Conservation (phyloP, 2,113 vertebrate species). For the Nyctibius bracteatus region DNA sequence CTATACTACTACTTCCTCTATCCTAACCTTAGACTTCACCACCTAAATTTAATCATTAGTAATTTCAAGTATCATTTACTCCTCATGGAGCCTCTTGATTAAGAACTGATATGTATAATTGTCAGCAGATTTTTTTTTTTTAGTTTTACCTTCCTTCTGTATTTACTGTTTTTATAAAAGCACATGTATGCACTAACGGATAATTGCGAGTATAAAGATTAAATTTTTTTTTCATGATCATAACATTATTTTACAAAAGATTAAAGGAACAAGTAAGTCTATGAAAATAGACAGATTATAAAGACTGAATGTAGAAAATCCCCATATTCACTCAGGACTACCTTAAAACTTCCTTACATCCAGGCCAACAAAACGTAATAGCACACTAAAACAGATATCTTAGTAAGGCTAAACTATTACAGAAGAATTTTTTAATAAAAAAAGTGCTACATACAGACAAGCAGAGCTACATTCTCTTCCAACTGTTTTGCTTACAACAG, state of each 20-base stretch:
- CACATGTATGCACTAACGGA: too few species aligned
- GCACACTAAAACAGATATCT: neutral
- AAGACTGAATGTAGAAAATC: neutral
- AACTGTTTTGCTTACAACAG: neutral
- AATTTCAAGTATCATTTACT: neutral
- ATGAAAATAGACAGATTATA: neutral
- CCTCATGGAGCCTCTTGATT: neutral
- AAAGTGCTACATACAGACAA: neutral
- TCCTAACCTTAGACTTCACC: neutral
- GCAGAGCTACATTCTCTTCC: neutral
- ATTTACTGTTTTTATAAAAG: neutral
- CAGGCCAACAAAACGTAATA: neutral
- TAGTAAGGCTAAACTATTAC: neutral
- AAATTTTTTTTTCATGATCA: neutral
- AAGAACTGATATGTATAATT: neutral
- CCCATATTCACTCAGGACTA: neutral
- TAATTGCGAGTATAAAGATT: neutral
- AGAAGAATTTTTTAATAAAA: neutral
- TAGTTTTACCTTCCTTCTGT: neutral
- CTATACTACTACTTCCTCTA: neutral
- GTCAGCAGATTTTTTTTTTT: neutral
- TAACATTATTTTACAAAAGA: neutral
- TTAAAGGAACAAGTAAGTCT: neutral
- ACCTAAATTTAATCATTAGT: neutral
- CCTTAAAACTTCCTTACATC: neutral